Conservation (phyloP, 1,140 invertebrate species). For the Paraescarpia echinospica region DNA sequence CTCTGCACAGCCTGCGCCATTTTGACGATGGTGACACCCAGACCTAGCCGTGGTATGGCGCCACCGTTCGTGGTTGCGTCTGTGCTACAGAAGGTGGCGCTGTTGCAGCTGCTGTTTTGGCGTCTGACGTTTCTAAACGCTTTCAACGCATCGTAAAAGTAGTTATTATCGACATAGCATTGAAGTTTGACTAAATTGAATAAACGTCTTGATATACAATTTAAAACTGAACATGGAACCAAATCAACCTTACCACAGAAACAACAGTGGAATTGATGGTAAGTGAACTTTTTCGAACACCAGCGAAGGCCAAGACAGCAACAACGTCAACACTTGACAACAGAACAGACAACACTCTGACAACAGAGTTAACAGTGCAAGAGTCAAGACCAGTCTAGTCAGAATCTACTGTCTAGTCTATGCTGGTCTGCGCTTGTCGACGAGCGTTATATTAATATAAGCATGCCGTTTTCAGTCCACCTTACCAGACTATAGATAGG, state of each 20-base stretch:
- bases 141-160: not conserved
- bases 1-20: not conserved
- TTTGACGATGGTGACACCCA: not conserved
- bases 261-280: not conserved
- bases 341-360: no score
- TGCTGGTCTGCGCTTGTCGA: no score
- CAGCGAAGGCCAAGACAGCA: not conserved
- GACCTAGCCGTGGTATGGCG: not conserved
- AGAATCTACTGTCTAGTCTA: no score
- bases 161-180: not conserved
- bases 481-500: no score
- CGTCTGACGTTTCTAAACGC: not conserved
- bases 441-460: no score
- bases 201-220: not conserved
- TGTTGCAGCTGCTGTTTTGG: not conserved
- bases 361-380: no score
- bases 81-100: not conserved
- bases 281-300: not conserved
- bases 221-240: not conserved
- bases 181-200: not conserved
- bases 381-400: no score
- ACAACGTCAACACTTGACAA: no score
- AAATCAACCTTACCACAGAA: not conserved
- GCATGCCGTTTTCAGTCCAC: no score
- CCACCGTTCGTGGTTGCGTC: not conserved